A percentile compares a stretch with the other conserved stretches of the same genome.
Conservation (phyloP, 2,797 vertebrate genomes). For the Ptychadena robeensis region DNA sequence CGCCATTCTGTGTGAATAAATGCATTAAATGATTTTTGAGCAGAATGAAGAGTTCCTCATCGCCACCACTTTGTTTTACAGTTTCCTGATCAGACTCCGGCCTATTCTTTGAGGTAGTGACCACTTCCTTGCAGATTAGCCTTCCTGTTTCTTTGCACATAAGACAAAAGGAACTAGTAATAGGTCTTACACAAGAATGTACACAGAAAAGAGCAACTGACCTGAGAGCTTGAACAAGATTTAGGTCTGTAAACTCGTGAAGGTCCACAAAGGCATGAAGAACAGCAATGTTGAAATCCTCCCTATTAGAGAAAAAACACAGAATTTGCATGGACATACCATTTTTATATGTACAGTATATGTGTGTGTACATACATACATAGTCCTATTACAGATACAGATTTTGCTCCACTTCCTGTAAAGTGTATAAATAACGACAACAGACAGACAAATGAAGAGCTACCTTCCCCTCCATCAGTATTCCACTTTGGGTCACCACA, state of each 20-base stretch:
- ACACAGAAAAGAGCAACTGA: conserved; percentile 62
- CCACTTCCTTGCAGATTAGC: conserved; percentile 45
- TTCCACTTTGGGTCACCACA: too few species aligned
- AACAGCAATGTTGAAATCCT: conserved; percentile 91
- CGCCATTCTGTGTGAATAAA: too few species aligned
- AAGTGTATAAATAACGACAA: too few species aligned
- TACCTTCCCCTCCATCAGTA: background rate
- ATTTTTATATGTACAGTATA: too few species aligned
- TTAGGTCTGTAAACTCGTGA: conserved; percentile 91
- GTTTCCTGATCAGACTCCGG: conserved; percentile 20
- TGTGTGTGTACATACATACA: too few species aligned
- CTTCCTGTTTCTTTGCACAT: conserved; percentile 35
- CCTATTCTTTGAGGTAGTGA: conserved; percentile 15
- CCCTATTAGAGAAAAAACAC: conserved; percentile 70
- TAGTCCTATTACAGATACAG: too few species aligned
- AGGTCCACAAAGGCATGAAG: conserved; percentile 92
- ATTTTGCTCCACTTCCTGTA: too few species aligned
- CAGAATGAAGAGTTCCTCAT: background rate
- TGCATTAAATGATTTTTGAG: background rate
- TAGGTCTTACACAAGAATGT: background rate
- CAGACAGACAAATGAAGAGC: background rate
- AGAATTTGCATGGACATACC: too few species aligned
- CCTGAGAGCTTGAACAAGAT: conserved; percentile 90
- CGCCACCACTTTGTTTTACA: background rate
- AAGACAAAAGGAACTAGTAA: background rate